phyloP scores from a whole-genome alignment of 2,888 invertebrate species.

The Tineola bisselliella region DNA sequence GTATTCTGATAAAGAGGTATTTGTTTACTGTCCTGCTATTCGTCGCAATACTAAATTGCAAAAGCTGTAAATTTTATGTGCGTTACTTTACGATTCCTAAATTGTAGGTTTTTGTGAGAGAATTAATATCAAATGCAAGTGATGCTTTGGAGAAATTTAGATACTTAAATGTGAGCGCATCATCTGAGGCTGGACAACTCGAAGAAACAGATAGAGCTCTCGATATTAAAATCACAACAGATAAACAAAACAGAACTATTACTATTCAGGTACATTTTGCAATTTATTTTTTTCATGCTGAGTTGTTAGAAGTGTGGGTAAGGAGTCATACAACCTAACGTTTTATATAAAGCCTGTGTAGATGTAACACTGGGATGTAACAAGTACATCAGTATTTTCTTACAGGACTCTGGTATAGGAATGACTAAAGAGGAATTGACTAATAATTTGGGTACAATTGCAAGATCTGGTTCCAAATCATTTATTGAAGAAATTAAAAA shows the following conservation, averaged over 20 bases:
- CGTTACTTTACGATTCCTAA: background rate
- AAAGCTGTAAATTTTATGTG: too few species aligned
- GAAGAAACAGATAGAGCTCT: constrained; percentile 72
- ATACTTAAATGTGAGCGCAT: constrained; percentile 74
- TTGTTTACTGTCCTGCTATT: too few species aligned
- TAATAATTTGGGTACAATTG: constrained; percentile 93
- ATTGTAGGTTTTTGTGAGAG: constrained; percentile 88
- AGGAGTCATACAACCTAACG: too few species aligned
- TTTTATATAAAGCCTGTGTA: too few species aligned
- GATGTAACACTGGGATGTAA: too few species aligned
- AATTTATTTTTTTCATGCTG: too few species aligned
- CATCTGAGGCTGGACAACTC: constrained; percentile 57
- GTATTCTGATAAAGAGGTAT: constrained; percentile 95
- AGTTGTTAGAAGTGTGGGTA: too few species aligned
- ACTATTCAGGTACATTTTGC: constrained; percentile 77
- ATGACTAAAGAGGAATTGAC: constrained; percentile 94
- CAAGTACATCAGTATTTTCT: too few species aligned
- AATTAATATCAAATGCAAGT: constrained; percentile 95
- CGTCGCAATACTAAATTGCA: constrained; percentile 9
- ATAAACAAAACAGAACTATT: constrained; percentile 85
- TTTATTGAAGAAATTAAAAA: constrained; percentile 86
- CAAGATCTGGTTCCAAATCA: constrained; percentile 93
- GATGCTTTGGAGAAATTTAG: constrained; percentile 96
- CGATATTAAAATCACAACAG: constrained; percentile 89
- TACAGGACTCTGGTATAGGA: constrained; percentile 90